A percentile compares a stretch with the other conserved stretches of the same genome.
Conservation (phyloP, 92 coral and sea anemone species). For the Palythoa grandiflora region DNA sequence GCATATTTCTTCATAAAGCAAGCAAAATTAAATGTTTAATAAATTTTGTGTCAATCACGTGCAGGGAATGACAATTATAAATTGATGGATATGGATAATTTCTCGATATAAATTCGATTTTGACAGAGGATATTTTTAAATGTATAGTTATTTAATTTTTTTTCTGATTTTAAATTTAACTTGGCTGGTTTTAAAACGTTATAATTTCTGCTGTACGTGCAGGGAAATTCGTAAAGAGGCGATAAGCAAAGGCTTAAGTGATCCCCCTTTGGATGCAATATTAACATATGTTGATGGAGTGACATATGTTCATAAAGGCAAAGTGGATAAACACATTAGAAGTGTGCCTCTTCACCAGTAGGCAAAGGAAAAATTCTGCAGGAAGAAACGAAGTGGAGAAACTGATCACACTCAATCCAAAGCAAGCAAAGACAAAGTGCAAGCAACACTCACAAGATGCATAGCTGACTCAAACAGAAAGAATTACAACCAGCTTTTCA, state of each 20-base stretch:
- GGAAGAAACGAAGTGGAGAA: no score
- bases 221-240: slow-evolving; percentile 43
- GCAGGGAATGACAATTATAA: not conserved
- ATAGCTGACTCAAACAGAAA: slow-evolving; percentile 33
- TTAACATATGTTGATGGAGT: not conserved
- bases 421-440: not conserved
- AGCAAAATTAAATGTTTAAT: not conserved
- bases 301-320: not conserved
- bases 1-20: not conserved
- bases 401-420: not conserved
- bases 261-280: not conserved
- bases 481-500: slow-evolving; percentile 45
- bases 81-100: not conserved
- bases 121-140: not conserved
- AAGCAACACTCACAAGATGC: not conserved
- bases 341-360: not conserved
- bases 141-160: not conserved
- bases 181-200: not conserved
- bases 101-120: not conserved
- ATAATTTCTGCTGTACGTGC: slow-evolving; percentile 11
- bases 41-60: slow-evolving; percentile 1
- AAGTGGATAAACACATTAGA: not conserved
- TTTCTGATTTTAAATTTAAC: not conserved
- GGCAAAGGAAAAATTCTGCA: not conserved
- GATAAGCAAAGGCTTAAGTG: not conserved